Percentiles rank a stretch among this genome's conserved stretches.
Conservation (phyloP, 2,113 vertebrate genomes). For the Otolemur garnettii region DNA sequence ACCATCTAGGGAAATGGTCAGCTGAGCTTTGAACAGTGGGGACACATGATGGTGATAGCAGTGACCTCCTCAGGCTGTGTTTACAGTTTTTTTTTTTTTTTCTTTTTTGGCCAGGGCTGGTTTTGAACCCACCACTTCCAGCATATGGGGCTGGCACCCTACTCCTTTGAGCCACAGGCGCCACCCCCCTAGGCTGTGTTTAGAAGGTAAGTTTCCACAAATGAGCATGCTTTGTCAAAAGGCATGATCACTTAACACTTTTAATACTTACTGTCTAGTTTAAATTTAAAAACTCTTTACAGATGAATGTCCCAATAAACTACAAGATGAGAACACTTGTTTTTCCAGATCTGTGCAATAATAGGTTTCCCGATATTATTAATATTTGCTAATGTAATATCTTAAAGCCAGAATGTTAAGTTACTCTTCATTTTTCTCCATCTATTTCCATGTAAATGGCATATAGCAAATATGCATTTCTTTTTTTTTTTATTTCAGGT, state of each 20-base stretch:
- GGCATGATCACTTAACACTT: background rate
- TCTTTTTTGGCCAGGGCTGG: too few species aligned
- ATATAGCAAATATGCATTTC: background rate
- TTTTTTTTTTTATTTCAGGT: background rate
- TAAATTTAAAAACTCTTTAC: background rate
- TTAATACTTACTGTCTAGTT: background rate
- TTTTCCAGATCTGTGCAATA: background rate
- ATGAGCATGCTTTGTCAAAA: background rate
- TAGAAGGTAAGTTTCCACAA: background rate
- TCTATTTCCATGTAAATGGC: background rate
- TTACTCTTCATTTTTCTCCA: background rate
- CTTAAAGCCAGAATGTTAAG: background rate
- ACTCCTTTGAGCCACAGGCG: too few species aligned
- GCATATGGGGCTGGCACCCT: too few species aligned
- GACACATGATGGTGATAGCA: background rate
- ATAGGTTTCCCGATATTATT: background rate
- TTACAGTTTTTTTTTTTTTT: too few species aligned
- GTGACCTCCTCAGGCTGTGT: background rate
- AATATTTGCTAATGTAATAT: background rate
- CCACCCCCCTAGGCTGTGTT: background rate
- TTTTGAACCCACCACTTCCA: too few species aligned
- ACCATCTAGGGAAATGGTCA: background rate
- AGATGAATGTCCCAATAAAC: background rate
- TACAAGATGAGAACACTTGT: background rate
- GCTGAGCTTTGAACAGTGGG: background rate